Evolutionary conservation across 2,113 vertebrate genomes (phyloP).

Genomic region (Peucedramus taeniatus): DNA sequence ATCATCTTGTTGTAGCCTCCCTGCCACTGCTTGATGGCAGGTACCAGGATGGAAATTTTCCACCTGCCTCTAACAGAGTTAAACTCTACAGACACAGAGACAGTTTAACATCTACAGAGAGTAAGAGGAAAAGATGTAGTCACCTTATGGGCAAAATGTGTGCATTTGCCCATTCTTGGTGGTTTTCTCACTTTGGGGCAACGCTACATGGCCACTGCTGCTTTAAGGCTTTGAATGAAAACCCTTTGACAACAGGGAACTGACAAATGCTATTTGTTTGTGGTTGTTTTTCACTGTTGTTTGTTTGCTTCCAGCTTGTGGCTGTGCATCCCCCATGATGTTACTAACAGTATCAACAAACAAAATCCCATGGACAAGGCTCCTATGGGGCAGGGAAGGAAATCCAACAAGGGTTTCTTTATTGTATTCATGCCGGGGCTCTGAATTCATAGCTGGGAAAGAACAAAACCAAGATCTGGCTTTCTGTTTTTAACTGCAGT

Average conservation of each 20-base stretch:
- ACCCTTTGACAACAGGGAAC: background rate
- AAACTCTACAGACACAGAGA: background rate
- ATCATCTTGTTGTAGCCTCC: background rate
- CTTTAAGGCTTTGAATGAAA: slow-evolving; percentile 16
- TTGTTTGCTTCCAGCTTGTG: slow-evolving; percentile 50
- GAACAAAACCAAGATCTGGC: background rate
- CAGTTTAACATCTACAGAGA: background rate
- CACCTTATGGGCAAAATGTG: background rate
- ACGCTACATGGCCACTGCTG: background rate
- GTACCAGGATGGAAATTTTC: background rate
- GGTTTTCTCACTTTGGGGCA: background rate
- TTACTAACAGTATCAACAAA: slow-evolving; percentile 22
- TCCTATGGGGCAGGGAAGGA: background rate
- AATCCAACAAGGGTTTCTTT: slow-evolving; percentile 45
- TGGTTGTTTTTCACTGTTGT: background rate
- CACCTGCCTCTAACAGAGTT: background rate
- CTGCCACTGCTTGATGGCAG: background rate
- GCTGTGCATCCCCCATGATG: background rate
- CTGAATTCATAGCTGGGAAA: background rate
- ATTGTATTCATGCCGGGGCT: background rate
- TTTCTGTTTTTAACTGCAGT: background rate
- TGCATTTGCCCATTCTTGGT: background rate
- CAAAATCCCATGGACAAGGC: slow-evolving; percentile 31
- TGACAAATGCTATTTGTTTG: slow-evolving; percentile 38
- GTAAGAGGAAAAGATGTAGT: background rate